phyloP scores from a whole-genome alignment of 2,797 vertebrate species.

The Gallirallus australis region DNA sequence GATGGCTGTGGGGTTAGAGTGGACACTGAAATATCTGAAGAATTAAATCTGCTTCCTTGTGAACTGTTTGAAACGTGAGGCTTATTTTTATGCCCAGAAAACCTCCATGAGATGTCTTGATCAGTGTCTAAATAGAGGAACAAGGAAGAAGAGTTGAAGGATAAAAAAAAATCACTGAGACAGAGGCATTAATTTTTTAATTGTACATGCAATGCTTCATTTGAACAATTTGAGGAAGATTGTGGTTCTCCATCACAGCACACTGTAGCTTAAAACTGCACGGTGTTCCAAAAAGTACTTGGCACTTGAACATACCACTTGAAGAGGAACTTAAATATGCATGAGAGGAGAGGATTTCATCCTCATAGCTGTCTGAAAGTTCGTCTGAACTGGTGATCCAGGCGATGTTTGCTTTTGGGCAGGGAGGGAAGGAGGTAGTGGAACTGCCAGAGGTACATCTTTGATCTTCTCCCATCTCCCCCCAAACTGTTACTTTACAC shows the following conservation, averaged over 20 bases:
- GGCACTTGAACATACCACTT: neutral
- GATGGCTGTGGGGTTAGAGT: neutral
- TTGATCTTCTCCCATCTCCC: neutral
- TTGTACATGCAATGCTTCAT: neutral
- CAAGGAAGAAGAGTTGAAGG: neutral
- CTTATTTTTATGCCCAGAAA: neutral
- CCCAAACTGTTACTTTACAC: neutral
- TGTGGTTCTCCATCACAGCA: neutral
- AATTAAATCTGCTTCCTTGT: neutral
- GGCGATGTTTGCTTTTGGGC: neutral
- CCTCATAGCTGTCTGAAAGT: neutral
- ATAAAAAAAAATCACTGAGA: neutral
- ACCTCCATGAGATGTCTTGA: neutral
- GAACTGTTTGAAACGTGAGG: neutral
- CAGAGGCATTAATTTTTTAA: neutral
- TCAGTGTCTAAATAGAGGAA: neutral
- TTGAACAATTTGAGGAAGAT: neutral
- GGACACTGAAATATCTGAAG: neutral
- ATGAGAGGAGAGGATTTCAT: neutral
- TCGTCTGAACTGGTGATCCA: neutral
- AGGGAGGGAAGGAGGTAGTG: neutral
- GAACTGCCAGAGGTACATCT: neutral
- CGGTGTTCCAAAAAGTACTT: neutral
- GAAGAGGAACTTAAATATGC: neutral
- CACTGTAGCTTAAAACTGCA: neutral